A percentile compares a stretch with the other conserved stretches of the same genome.
phyloP scores from a whole-genome alignment of 1,140 invertebrate species.

The Anoplolepis gracilipes region DNA sequence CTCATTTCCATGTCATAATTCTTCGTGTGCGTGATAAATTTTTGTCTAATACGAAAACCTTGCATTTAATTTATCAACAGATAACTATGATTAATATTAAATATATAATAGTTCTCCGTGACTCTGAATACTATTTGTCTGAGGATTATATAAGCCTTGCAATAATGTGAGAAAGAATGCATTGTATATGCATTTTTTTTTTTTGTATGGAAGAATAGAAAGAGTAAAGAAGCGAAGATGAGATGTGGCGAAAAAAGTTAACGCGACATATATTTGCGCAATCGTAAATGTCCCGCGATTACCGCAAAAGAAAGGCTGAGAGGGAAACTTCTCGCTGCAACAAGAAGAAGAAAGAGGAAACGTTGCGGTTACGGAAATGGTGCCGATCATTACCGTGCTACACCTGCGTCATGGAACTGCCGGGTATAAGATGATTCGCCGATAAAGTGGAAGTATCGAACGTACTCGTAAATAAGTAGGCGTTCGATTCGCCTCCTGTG shows the following conservation, averaged over 20 bases:
- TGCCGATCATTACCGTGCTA: constrained; percentile 40
- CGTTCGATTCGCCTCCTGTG: constrained; percentile 9
- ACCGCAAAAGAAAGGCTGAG: constrained; percentile 18
- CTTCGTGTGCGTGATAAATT: neutral
- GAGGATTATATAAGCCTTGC: neutral
- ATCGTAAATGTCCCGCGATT: constrained; percentile 29
- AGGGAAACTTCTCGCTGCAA: neutral
- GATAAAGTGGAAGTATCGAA: constrained; percentile 51
- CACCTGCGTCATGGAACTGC: constrained; percentile 48
- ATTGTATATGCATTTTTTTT: neutral
- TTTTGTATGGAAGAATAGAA: neutral
- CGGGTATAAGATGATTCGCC: constrained; percentile 57
- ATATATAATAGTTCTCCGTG: neutral
- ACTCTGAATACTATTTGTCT: neutral
- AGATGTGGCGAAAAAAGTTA: neutral
- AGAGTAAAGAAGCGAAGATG: neutral
- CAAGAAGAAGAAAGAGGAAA: constrained; percentile 43
- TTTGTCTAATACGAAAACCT: neutral
- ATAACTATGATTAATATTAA: neutral
- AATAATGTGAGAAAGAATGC: neutral
- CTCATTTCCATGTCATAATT: neutral
- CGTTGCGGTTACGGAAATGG: constrained; percentile 32
- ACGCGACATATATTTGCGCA: constrained; percentile 27
- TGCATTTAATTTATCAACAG: neutral
- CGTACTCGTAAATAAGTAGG: constrained; percentile 50